These are phyloP conservation scores for Myrmecophaga tridactyla DNA, from an alignment of 2,113 vertebrate species.

Conservation along the genomic window DNA sequence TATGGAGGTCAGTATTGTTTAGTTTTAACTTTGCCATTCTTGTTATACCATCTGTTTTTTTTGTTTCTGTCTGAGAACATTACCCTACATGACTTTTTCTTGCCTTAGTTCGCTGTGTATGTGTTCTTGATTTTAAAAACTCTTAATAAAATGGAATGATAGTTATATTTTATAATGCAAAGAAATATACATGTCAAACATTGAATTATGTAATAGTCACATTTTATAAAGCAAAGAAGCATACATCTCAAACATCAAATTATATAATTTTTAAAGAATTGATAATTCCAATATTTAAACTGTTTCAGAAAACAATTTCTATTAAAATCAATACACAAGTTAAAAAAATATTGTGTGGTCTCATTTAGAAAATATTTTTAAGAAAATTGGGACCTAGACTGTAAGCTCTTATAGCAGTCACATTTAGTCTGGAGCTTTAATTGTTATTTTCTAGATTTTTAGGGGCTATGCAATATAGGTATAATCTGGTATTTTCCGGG, in stretches of 20 bases:
- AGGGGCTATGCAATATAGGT: too few species aligned
- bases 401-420: too few species aligned
- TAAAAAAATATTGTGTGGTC: too few species aligned
- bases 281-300: background rate
- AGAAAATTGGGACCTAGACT: too few species aligned
- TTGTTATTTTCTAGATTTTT: too few species aligned
- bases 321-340: background rate
- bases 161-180: constrained; percentile 1
- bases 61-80: background rate
- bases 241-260: background rate
- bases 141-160: background rate
- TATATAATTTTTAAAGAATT: background rate
- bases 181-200: too few species aligned
- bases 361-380: too few species aligned
- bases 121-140: background rate
- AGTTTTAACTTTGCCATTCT: background rate
- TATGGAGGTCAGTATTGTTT: background rate
- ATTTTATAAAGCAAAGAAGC: too few species aligned
- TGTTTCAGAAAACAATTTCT: background rate
- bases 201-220: too few species aligned
- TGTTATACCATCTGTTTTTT: background rate
- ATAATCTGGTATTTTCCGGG: too few species aligned
- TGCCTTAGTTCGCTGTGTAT: background rate
- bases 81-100: background rate
- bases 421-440: too few species aligned